Percentiles rank a stretch among this genome's conserved stretches.
Conservation (phyloP, 2,888 invertebrate species). For the Pyralis farinalis region DNA sequence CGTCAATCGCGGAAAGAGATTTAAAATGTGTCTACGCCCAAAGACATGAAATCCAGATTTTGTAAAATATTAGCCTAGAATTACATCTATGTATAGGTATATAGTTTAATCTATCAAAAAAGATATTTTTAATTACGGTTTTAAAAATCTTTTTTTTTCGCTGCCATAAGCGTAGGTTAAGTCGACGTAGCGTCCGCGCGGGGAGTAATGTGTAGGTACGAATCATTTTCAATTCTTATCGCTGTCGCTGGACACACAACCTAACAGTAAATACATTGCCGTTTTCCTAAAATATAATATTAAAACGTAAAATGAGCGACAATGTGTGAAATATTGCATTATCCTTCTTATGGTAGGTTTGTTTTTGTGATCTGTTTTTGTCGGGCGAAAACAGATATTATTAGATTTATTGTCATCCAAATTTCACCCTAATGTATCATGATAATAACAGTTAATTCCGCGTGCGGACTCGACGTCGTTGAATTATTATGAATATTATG, state of each 20-base stretch:
- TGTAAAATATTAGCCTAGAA: constrained; percentile 69
- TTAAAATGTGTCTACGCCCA: constrained; percentile 11
- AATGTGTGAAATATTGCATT: no score
- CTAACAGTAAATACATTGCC: no score
- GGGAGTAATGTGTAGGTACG: no score
- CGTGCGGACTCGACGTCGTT: constrained; percentile 13
- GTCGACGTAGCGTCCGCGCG: constrained; percentile 44
- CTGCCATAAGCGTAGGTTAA: constrained; percentile 65
- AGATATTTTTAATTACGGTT: constrained; percentile 71
- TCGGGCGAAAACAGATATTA: constrained; percentile 15
- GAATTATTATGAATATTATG: constrained; percentile 15
- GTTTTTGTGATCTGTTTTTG: constrained; percentile 10
- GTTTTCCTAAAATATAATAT: no score
- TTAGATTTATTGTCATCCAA: no score
- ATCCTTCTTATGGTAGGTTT: no score
- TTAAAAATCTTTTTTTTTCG: constrained; percentile 44
- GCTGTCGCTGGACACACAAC: no score
- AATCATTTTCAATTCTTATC: no score
- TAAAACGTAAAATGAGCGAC: no score
- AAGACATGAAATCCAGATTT: constrained; percentile 26
- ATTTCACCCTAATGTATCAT: constrained; percentile 6
- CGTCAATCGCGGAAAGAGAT: neutral
- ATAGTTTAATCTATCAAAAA: constrained; percentile 53
- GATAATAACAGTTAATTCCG: constrained; percentile 16
- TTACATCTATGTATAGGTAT: constrained; percentile 45